These are phyloP conservation scores for Ciconia maguari DNA, from an alignment of 2,113 vertebrate genomes.

Conservation along the genomic window DNA sequence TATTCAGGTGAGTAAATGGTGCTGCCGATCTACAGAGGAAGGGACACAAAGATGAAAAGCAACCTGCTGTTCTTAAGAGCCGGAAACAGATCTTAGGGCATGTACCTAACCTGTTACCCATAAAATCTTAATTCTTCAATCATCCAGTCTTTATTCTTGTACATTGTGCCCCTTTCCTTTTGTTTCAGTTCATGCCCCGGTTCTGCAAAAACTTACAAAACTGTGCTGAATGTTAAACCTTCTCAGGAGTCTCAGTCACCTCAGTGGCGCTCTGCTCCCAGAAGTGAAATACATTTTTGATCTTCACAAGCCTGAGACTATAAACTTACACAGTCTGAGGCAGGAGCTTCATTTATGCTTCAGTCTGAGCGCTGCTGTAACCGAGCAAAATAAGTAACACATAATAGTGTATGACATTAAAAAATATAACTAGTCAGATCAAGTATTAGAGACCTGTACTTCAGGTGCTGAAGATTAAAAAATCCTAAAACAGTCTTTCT, in stretches of 20 bases:
- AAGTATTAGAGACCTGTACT: background rate
- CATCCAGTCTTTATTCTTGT: background rate
- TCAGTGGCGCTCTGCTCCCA: background rate
- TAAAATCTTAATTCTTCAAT: background rate
- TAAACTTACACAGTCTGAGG: background rate
- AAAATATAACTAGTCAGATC: background rate
- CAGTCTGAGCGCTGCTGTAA: background rate
- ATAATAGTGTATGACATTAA: background rate
- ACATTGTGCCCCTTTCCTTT: background rate
- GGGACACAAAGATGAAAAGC: background rate
- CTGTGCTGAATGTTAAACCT: background rate
- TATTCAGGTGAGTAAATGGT: background rate
- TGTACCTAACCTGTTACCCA: background rate
- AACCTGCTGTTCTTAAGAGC: background rate
- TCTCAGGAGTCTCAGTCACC: background rate
- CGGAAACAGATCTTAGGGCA: background rate
- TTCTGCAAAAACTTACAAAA: background rate
- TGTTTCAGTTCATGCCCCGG: background rate
- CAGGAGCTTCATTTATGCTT: background rate
- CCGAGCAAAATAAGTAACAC: background rate
- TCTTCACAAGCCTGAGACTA: background rate
- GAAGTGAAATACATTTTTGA: background rate
- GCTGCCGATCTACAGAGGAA: background rate
- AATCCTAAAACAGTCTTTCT: background rate
- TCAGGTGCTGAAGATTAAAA: background rate